Conservation (phyloP, 1,140 invertebrate genomes). For the Sinonovacula constricta region DNA sequence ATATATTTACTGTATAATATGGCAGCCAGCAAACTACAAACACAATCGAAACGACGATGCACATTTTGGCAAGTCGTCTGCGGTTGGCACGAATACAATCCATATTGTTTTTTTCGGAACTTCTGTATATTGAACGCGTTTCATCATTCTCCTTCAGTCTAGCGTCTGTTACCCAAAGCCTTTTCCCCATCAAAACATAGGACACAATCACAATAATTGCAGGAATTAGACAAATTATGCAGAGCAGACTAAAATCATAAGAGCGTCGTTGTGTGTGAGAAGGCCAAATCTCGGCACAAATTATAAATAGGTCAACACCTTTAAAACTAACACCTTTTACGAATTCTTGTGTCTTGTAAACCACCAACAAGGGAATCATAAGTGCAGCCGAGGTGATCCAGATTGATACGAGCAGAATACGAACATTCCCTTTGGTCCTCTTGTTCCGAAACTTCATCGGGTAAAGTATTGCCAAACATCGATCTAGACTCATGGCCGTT, state of each 20-base stretch:
- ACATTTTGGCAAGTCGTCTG: conserved; percentile 92
- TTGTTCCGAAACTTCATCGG: conserved; percentile 84
- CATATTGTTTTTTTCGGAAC: conserved; percentile 43
- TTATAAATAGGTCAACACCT: conserved; percentile 68
- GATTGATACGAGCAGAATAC: conserved; percentile 80
- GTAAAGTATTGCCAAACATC: conserved; percentile 87
- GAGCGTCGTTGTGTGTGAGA: conserved; percentile 66
- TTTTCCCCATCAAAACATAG: conserved; percentile 86
- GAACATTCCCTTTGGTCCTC: conserved; percentile 81
- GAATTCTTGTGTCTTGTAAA: conserved; percentile 73
- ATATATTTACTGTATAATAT: conserved; percentile 84
- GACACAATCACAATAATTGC: conserved; percentile 84
- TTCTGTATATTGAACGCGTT: conserved; percentile 22
- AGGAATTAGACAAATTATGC: conserved; percentile 85
- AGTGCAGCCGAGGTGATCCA: conserved; percentile 84
- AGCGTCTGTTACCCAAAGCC: conserved; percentile 83
- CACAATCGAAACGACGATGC: conserved; percentile 94
- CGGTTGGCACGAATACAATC: conserved; percentile 85
- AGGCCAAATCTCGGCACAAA: conserved; percentile 81
- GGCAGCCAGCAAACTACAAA: conserved; percentile 97
- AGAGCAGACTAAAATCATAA: conserved; percentile 84
- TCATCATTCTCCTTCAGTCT: conserved; percentile 81
- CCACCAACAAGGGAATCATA: conserved; percentile 84
- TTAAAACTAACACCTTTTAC: conserved; percentile 50
- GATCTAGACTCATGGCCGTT: conserved; percentile 87